phyloP scores from a whole-genome alignment of 2,113 vertebrate genomes.

The Strix aluco region DNA sequence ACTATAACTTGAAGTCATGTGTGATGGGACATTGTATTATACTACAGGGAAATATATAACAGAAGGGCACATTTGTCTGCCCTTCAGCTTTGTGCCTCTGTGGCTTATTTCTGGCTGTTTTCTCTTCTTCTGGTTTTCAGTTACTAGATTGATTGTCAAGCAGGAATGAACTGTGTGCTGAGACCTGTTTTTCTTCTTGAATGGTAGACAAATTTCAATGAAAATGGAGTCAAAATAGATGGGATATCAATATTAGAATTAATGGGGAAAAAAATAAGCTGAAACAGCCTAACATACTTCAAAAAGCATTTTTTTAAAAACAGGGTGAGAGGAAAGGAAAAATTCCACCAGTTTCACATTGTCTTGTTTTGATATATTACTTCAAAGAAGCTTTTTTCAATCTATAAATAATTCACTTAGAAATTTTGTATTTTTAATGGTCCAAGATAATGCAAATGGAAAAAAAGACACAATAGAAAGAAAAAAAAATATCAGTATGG shows the following conservation, averaged over 20 bases:
- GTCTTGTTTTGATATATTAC: neutral
- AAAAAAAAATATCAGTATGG: neutral
- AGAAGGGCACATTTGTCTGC: neutral
- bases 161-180: neutral
- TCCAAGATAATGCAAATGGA: neutral
- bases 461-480: neutral
- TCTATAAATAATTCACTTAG: neutral
- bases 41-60: neutral
- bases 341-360: neutral
- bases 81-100: neutral
- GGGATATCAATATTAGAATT: neutral
- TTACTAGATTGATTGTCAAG: neutral
- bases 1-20: neutral
- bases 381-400: neutral
- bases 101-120: neutral
- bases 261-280: neutral
- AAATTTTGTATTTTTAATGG: neutral
- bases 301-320: neutral
- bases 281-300: neutral
- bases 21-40: neutral
- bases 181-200: neutral
- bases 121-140: neutral
- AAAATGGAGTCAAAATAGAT: neutral
- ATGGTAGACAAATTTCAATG: neutral
- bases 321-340: neutral